Evolutionary conservation across 2,797 vertebrate species (phyloP), one percentile per base, ranked within the genome.

Genomic region (Argyrosomus regius): DNA sequence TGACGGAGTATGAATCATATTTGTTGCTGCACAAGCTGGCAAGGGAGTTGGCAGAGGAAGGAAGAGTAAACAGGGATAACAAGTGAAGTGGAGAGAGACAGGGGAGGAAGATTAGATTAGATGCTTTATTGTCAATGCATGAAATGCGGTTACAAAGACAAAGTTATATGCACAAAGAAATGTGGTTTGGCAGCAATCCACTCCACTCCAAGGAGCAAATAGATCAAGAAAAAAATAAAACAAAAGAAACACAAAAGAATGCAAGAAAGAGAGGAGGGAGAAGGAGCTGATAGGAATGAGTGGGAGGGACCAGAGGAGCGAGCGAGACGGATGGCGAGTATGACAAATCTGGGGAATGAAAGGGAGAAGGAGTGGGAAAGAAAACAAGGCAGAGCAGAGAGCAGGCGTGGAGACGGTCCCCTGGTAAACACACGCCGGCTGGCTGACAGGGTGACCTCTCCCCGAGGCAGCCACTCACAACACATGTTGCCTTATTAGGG

Each of bases 401-500:
- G 81, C 78, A 78, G 79, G 67, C 53, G 74, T 71, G 71, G 73
- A 82, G 84, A 70, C 43, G 68, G 57, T 79, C 71, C 65, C 48
- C 70, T 77, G 85, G 91, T 93, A 93, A 94, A 91, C 89, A 90
- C 50, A 9, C 8, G 75, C 66, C 45, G 39, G 63, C 78, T 5
- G 86, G 63, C 81, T 85, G 86, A 89, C 56, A 67, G 71, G 76
- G 86, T 87, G 85, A 87, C 83, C 86, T 84, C 85, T 90, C 73
- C 82, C 83, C 0, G 14, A 87, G 66, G 84, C 88, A 93, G 90
- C 95, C 95, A 96, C 91, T 96, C 94, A 93, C 90, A 91, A 86
- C 89, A 88, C 91, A 92, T 59, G 91, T 94, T 93, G 90, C 93
- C 92, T 94, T 94, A 93, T 94, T 93, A 92, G 91, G 92, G 91